Conservation (phyloP, 2,888 invertebrate genomes). For the Vesta saturnalis region DNA sequence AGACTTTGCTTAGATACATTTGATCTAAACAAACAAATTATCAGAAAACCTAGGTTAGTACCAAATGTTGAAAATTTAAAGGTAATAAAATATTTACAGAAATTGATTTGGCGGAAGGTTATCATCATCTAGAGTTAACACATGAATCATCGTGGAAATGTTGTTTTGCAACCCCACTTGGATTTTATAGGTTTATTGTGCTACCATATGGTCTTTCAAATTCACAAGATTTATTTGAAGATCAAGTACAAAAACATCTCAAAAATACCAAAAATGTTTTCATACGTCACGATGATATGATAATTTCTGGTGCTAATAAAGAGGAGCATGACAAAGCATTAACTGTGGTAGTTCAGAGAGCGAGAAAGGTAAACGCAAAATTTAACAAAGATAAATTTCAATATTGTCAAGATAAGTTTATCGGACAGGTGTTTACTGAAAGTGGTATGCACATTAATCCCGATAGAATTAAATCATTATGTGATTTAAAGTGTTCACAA, state of each 20-base stretch:
- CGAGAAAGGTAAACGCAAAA: slow-evolving; percentile 30
- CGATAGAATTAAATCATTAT: background rate
- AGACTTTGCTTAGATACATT: slow-evolving; percentile 2
- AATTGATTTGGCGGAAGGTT: slow-evolving; percentile 37
- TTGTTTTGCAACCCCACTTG: slow-evolving; percentile 18
- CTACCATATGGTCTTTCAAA: slow-evolving; percentile 41
- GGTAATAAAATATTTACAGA: slow-evolving; percentile 19
- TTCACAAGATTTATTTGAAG: slow-evolving; percentile 43
- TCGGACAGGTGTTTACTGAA: slow-evolving; percentile 18
- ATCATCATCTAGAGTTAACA: slow-evolving; percentile 36
- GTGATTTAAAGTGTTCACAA: background rate
- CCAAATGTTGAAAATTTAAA: slow-evolving; percentile 21
- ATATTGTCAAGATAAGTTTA: slow-evolving; percentile 35
- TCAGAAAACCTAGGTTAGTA: slow-evolving; percentile 23
- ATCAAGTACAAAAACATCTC: slow-evolving; percentile 38
- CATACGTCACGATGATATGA: slow-evolving; percentile 37
- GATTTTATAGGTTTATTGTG: background rate
- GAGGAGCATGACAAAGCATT: slow-evolving; percentile 38
- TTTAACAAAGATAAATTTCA: slow-evolving; percentile 42
- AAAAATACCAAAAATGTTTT: background rate
- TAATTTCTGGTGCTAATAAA: slow-evolving; percentile 26
- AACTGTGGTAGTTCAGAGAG: slow-evolving; percentile 28
- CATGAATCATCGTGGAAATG: slow-evolving; percentile 41
- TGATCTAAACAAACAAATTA: slow-evolving; percentile 15
- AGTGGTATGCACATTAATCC: slow-evolving; percentile 23